Evolutionary conservation across 2,797 vertebrate genomes (phyloP).

Genomic region (Kryptopterus vitreolus): DNA sequence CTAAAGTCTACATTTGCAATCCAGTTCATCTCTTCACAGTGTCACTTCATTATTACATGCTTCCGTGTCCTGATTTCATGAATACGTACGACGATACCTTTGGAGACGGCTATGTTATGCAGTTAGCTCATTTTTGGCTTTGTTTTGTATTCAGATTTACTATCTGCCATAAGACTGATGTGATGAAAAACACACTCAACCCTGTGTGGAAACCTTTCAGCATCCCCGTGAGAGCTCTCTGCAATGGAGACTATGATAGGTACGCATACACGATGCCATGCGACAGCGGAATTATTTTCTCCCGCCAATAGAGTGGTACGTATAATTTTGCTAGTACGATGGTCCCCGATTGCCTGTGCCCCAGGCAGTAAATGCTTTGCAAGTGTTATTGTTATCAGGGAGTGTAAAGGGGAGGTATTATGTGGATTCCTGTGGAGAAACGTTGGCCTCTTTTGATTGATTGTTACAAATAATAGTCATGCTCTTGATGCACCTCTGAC

Average conservation of each 20-base stretch:
- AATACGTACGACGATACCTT: background rate
- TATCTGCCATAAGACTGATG: conserved; percentile 95
- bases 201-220: conserved; percentile 89
- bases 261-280: conserved; percentile 53
- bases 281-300: conserved; percentile 19
- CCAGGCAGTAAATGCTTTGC: conserved; percentile 58
- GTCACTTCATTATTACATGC: background rate
- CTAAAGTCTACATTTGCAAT: background rate
- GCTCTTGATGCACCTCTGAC: conserved; percentile 55
- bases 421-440: conserved; percentile 42
- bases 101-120: background rate
- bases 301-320: background rate
- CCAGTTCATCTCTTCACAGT: background rate
- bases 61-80: background rate
- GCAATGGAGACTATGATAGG: conserved; percentile 93
- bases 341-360: conserved; percentile 42
- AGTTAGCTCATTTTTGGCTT: background rate
- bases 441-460: conserved; percentile 55
- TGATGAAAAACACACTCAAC: conserved; percentile 90
- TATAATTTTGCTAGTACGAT: conserved; percentile 28
- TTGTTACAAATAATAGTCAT: conserved; percentile 51
- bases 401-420: conserved; percentile 55
- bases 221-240: conserved; percentile 89
- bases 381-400: conserved; percentile 53
- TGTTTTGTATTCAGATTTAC: conserved; percentile 79